Evolutionary conservation across 2,888 invertebrate genomes (phyloP).

Genomic region (Sminthurinus aureus): DNA sequence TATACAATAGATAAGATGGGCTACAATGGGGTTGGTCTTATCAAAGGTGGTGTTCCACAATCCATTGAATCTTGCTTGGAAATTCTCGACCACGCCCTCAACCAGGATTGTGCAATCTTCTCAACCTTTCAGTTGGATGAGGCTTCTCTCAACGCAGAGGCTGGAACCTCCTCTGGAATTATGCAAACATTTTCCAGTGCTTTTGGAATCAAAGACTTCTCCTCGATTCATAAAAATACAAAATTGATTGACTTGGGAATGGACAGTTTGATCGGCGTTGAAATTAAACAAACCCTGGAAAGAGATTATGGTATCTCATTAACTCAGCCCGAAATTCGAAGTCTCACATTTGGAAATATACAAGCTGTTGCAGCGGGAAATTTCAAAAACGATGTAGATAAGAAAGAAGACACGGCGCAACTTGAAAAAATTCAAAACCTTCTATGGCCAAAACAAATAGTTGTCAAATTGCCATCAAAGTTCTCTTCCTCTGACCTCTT

Average conservation of each 20-base stretch:
- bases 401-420: not conserved
- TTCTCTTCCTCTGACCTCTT: too few relatives aligned
- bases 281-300: slow-evolving; percentile 67
- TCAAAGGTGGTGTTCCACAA: slow-evolving; percentile 84
- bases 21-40: slow-evolving; percentile 68
- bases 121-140: slow-evolving; percentile 69
- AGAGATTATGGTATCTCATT: slow-evolving; percentile 66
- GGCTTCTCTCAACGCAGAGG: slow-evolving; percentile 60
- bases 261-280: slow-evolving; percentile 70
- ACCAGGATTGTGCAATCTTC: slow-evolving; percentile 71
- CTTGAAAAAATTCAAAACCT: too few relatives aligned
- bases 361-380: slow-evolving; percentile 16
- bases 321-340: slow-evolving; percentile 66
- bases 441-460: too few relatives aligned
- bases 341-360: slow-evolving; percentile 22
- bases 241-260: slow-evolving; percentile 69
- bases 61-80: slow-evolving; percentile 82
- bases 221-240: slow-evolving; percentile 64
- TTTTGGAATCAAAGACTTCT: slow-evolving; percentile 65
- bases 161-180: slow-evolving; percentile 58
- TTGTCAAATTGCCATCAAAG: too few relatives aligned
- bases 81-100: slow-evolving; percentile 73
- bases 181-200: slow-evolving; percentile 64
- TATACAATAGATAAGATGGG: slow-evolving; percentile 74
- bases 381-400: not conserved